A percentile compares a stretch with the other conserved stretches of the same genome.
phyloP scores from a whole-genome alignment of 1,140 invertebrate genomes.

The Drosophila chauvacae region DNA sequence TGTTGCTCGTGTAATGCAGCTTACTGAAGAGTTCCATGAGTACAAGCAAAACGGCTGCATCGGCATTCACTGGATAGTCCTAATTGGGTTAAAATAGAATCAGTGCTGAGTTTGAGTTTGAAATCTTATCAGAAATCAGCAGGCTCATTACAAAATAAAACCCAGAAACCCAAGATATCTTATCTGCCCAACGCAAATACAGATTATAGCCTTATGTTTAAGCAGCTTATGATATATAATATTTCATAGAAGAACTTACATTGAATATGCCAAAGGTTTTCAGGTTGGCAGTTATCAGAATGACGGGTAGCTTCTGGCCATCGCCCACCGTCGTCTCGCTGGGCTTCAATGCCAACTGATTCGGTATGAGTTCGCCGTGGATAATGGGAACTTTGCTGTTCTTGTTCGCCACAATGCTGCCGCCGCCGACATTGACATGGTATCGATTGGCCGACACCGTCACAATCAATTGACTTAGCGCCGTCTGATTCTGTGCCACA shows the following conservation, averaged over 20 bases:
- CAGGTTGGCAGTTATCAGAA: conserved; percentile 96
- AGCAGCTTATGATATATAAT: not conserved
- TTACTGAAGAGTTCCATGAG: conserved; percentile 95
- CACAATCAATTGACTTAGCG: conserved; percentile 91
- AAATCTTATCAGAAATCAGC: conserved; percentile 1
- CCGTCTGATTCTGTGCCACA: conserved; percentile 85
- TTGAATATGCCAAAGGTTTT: conserved; percentile 95
- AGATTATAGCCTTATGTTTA: not conserved
- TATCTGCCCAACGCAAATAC: not conserved
- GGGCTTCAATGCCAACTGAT: conserved; percentile 56
- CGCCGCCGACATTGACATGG: conserved; percentile 91
- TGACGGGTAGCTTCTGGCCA: conserved; percentile 90
- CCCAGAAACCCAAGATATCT: not conserved
- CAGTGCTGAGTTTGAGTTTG: not conserved
- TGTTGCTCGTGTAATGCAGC: conserved; percentile 93
- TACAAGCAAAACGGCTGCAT: conserved; percentile 94
- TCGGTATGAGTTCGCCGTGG: conserved; percentile 91
- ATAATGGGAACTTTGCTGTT: conserved; percentile 93
- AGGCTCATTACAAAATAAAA: not conserved
- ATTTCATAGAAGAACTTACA: conserved; percentile 86
- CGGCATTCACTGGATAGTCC: conserved; percentile 86
- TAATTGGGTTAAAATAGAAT: conserved; percentile 32
- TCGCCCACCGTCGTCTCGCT: conserved; percentile 93
- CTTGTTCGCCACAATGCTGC: conserved; percentile 88
- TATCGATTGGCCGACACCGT: conserved; percentile 96